phyloP scores from a whole-genome alignment of 2,797 vertebrate genomes.

The Philypnodon macrostomus region DNA sequence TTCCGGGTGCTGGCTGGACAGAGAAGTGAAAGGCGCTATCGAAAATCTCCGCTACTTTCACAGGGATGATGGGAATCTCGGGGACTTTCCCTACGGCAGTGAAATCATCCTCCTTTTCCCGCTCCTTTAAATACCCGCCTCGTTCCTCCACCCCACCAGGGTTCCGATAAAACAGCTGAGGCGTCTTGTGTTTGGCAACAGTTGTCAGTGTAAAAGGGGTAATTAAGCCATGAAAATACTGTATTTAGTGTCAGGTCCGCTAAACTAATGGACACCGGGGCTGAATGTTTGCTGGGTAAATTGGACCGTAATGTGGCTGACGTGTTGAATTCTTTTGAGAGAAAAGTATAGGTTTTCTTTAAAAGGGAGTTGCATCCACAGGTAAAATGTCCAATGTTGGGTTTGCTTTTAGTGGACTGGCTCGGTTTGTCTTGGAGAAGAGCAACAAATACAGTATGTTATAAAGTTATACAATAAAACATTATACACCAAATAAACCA shows the following conservation, averaged over 20 bases:
- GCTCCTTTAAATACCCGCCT: slow-evolving; percentile 75
- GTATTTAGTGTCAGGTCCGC: slow-evolving; percentile 69
- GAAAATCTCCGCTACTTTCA: slow-evolving; percentile 77
- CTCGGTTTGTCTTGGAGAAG: not conserved
- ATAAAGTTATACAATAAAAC: too few relatives aligned
- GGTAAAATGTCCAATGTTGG: too few relatives aligned
- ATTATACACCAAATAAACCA: too few relatives aligned
- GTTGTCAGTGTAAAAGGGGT: slow-evolving; percentile 66
- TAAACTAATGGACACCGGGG: slow-evolving; percentile 67
- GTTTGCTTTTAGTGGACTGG: not conserved
- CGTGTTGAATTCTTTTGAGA: slow-evolving; percentile 42
- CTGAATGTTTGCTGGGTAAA: slow-evolving; percentile 61
- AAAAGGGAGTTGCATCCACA: slow-evolving; percentile 18
- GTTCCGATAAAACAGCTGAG: slow-evolving; percentile 75
- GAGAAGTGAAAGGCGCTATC: slow-evolving; percentile 79
- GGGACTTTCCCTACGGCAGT: slow-evolving; percentile 78
- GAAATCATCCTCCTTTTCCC: slow-evolving; percentile 77
- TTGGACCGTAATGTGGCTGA: slow-evolving; percentile 60
- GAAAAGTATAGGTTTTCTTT: slow-evolving; percentile 24
- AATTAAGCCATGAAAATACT: slow-evolving; percentile 68
- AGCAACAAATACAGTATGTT: not conserved
- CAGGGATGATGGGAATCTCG: slow-evolving; percentile 78
- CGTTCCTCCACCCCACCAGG: slow-evolving; percentile 66
- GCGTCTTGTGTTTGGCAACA: slow-evolving; percentile 70
- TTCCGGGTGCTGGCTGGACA: slow-evolving; percentile 76